Conservation (phyloP, 2,113 vertebrate genomes). For the Heterotilapia buettikoferi region DNA sequence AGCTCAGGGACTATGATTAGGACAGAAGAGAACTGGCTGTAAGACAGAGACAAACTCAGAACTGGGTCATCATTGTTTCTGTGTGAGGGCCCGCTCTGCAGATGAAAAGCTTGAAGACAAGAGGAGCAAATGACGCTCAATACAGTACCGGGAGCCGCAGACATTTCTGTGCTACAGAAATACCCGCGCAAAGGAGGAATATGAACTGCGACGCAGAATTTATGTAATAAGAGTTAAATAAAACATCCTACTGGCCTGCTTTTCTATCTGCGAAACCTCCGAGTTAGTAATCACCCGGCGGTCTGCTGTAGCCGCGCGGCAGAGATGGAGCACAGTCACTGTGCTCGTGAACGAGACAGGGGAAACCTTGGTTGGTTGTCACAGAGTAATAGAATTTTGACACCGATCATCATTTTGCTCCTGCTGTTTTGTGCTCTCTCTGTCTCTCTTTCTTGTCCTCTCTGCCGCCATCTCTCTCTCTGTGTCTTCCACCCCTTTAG, state of each 20-base stretch:
- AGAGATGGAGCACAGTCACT: background rate
- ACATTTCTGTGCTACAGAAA: conserved; percentile 61
- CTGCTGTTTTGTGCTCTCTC: conserved; percentile 9
- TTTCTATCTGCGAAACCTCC: conserved; percentile 26
- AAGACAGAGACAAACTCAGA: conserved; percentile 66
- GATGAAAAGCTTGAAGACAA: conserved; percentile 64
- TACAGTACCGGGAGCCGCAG: conserved; percentile 41
- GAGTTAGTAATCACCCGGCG: conserved; percentile 1
- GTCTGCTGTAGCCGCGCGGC: background rate
- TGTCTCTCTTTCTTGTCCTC: conserved; percentile 19
- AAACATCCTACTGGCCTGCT: conserved; percentile 52
- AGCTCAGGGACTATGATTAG: conserved; percentile 68
- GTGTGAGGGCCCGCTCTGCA: conserved; percentile 58
- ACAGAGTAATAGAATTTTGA: conserved; percentile 45
- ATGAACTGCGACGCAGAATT: conserved; percentile 34
- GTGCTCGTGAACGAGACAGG: background rate
- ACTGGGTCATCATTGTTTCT: conserved; percentile 72
- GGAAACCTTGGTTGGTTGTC: conserved; percentile 28
- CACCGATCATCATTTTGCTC: conserved; percentile 32
- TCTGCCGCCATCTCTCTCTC: background rate
- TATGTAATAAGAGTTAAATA: conserved; percentile 62
- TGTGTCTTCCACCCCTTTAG: conserved; percentile 50
- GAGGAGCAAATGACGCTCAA: conserved; percentile 35
- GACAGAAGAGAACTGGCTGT: conserved; percentile 65
- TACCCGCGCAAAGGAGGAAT: conserved; percentile 26